Evolutionary conservation across 2,797 vertebrate genomes (phyloP), one percentile per base, ranked within the genome.

Genomic region (Poeciliopsis gracilis): DNA sequence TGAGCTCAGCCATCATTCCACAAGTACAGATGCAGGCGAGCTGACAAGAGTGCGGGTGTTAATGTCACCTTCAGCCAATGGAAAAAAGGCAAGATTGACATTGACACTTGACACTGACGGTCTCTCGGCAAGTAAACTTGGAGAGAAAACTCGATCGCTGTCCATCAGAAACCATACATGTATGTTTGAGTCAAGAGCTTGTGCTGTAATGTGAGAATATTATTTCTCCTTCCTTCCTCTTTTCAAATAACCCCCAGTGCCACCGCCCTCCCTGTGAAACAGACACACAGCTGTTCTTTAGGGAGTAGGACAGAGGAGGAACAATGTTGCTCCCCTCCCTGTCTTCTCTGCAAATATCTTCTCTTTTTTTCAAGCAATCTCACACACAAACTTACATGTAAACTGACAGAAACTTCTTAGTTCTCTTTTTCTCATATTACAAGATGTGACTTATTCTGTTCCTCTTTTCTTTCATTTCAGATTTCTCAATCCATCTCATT

Each of bases 1-100:
- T 92, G 84, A 91, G 87, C 57, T 92, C 90, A 59, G 84, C 78
- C 92, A 93, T 93, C 51, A 49, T 81, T 88, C 85, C 86, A 79
- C 87, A 66, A 83, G 77, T 71, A 41, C 72, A n/a, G 84, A 76
- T 13, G 51, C 79, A 78, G 55, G 76, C 75, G 11, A 80, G 51
- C 61, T 78, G 84, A 86, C 84, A 78, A 74, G 76, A 82, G 55
- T 12, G 72, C 81, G n/a, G 51, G 85, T 67, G 84, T 77, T 67
- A 76, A 84, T 85, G 83, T 84, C 86, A 78, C 85, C 12, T 81
- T 87, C 83, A 78, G 77, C 79, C 80, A 43, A 80, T 13, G 66
- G 81, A 63, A 85, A 77, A 59, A 79, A 77, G 75, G 81, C 43
- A 1, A 83, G 88, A 84, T 43, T 83, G 87, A 90, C 83, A 77